Evolutionary conservation across 2,797 vertebrate genomes (phyloP).

Genomic region (Tangara arthus): DNA sequence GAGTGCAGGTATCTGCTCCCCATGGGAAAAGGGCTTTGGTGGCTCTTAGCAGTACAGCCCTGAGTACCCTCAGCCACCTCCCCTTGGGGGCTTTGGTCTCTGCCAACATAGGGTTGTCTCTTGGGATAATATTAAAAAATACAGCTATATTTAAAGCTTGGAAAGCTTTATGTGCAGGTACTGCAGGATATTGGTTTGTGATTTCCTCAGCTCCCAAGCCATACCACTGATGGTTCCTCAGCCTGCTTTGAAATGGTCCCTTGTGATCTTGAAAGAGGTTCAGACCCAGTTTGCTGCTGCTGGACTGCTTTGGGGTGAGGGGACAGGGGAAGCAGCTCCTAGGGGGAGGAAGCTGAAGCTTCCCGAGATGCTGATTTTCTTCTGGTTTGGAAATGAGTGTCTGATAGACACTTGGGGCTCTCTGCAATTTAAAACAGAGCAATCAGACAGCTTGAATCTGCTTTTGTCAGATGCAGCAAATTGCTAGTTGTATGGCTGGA

Average conservation of each 20-base stretch:
- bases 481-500: conserved; percentile 30
- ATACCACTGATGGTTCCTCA: background rate
- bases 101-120: background rate
- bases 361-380: background rate
- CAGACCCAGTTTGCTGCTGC: background rate
- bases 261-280: background rate
- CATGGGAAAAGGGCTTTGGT: background rate
- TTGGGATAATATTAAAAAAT: background rate
- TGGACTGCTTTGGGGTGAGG: background rate
- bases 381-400: conserved; percentile 15
- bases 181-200: background rate
- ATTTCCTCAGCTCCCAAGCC: background rate
- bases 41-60: background rate
- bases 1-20: background rate
- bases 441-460: conserved; percentile 57
- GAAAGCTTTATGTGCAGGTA: background rate
- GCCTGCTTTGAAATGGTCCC: background rate
- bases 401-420: conserved; percentile 40
- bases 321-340: background rate
- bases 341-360: background rate
- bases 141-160: background rate
- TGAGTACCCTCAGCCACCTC: background rate
- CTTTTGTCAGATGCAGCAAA: conserved; percentile 53
- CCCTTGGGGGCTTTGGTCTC: rapidly evolving
- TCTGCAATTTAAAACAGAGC: conserved; percentile 42